Base-by-base conservation (phyloP, 2,797 vertebrate species). In the Trachops cirrhosus region DNA sequence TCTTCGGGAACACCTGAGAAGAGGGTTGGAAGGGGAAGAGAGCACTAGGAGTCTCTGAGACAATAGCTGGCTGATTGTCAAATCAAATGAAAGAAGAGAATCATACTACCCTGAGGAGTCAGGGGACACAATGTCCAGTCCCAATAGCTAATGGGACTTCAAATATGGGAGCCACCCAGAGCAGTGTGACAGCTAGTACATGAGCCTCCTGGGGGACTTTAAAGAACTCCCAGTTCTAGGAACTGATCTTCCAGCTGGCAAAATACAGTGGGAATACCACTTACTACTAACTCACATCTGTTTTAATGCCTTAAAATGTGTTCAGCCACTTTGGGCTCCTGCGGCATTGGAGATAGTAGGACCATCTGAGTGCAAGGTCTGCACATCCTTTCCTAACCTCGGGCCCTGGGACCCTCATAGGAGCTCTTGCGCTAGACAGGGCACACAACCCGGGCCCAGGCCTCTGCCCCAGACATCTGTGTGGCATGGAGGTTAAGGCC, bases 341-440 rank as follows among this genome's bases (percentile, higher is more conserved):
- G 6, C 21, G 34, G 54, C 75, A 79, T 8, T 41, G 71, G 32
- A 39, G 37, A 46, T 6, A 10, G 70, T 14, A 34, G 29, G 37
- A 39, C 21, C n/a, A 50, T 41, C 39, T 59, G 22, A 79, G 62
- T 16, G 21, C 15, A 78, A 52, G 62, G 44, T 14, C 37, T 12
- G 24, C 10, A 48, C 62, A 52, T 83, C 68, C 18, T 75, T 34
- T 21, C 37, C 67, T 64, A 52, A 5, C 4, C 67, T 22, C 6
- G 19, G 84, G 34, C 39, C 12, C 62, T 67, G 67, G 34, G 39
- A 64, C 48, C 71, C 59, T 59, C 70, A 0, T 96, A 99, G 99
- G 99, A 79, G 98, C 98, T 9, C 98, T 99, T 39, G 54, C 99
- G 6, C 95, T 98, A 22, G 98, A 99, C 98, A 24, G 98, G 99